These are phyloP conservation scores for Morpho helenor DNA, from an alignment of 2,888 invertebrate genomes.

Conservation along the genomic window DNA sequence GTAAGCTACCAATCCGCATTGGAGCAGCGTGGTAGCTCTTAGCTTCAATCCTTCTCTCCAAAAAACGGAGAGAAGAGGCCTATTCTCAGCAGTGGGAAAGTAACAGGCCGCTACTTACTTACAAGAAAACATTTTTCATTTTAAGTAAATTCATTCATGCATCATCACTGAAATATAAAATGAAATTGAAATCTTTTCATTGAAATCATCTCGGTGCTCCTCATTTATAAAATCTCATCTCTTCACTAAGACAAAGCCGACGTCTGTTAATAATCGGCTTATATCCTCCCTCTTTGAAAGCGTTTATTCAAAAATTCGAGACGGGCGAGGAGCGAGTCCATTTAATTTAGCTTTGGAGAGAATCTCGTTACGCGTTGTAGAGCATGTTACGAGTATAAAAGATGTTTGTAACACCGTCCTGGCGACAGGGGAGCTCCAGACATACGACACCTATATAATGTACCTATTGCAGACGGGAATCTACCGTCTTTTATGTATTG, in stretches of 20 bases:
- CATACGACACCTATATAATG: not conserved
- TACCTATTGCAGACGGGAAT: not conserved
- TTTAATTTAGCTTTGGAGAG: slow-evolving; percentile 37
- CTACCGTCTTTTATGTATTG: slow-evolving; percentile 10
- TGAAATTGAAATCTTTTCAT: slow-evolving; percentile 29
- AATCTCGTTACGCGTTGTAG: slow-evolving; percentile 30
- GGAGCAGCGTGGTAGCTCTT: too few species aligned
- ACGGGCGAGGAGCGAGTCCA: slow-evolving; percentile 30
- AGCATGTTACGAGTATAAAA: slow-evolving; percentile 16
- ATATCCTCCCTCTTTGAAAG: slow-evolving; percentile 39
- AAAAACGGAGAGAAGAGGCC: too few species aligned
- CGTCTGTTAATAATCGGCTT: slow-evolving; percentile 60
- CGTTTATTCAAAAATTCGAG: slow-evolving; percentile 37
- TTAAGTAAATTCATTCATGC: slow-evolving; percentile 1
- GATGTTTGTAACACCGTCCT: slow-evolving; percentile 13
- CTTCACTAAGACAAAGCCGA: slow-evolving; percentile 41
- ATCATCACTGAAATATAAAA: slow-evolving; percentile 15
- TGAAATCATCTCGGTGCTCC: slow-evolving; percentile 33
- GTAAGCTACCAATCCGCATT: too few species aligned
- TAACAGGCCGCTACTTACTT: not conserved
- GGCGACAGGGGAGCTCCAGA: slow-evolving; percentile 4
- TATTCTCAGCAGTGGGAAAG: too few species aligned
- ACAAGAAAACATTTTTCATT: slow-evolving; percentile 9
- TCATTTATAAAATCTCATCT: slow-evolving; percentile 37
- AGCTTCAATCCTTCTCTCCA: too few species aligned